Percentiles rank a stretch among this genome's conserved stretches.
phyloP scores from a whole-genome alignment of 2,113 vertebrate species.

The Leptocoma aspasia region DNA sequence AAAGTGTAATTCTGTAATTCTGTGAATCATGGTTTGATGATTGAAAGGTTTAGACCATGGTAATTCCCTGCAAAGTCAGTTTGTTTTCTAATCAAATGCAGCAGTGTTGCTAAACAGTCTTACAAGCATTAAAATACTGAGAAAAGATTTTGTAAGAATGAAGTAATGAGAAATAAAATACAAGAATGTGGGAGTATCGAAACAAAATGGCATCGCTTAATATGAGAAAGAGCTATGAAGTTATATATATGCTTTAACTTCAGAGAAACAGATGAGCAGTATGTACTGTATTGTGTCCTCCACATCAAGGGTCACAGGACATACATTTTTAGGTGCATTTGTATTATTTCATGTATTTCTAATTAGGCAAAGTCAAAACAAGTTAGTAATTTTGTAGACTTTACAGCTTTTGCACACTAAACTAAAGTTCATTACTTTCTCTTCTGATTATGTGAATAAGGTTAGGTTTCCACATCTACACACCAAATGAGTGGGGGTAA shows the following conservation, averaged over 20 bases:
- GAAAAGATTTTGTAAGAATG: not conserved
- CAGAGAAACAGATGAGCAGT: not conserved
- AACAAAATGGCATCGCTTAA: not conserved
- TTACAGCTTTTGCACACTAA: not conserved
- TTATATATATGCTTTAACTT: not conserved
- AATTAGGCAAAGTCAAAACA: not conserved
- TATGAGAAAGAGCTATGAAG: not conserved
- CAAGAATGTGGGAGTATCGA: not conserved
- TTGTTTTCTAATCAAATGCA: not conserved
- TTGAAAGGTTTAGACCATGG: not conserved
- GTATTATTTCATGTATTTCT: not conserved
- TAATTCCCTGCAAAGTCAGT: not conserved
- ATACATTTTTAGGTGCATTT: not conserved
- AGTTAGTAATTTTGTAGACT: not conserved
- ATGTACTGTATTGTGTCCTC: not conserved
- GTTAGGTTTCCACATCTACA: not conserved
- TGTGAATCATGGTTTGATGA: not conserved
- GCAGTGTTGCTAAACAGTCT: not conserved
- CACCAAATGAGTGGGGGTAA: not conserved
- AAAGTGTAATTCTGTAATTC: not conserved
- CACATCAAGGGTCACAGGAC: not conserved
- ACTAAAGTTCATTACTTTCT: not conserved
- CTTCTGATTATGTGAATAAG: not conserved
- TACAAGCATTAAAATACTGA: not conserved
- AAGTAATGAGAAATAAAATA: slow-evolving; percentile 20